Evolutionary conservation across 2,888 invertebrate genomes (phyloP).

Genomic region (Tiliacea citrago): DNA sequence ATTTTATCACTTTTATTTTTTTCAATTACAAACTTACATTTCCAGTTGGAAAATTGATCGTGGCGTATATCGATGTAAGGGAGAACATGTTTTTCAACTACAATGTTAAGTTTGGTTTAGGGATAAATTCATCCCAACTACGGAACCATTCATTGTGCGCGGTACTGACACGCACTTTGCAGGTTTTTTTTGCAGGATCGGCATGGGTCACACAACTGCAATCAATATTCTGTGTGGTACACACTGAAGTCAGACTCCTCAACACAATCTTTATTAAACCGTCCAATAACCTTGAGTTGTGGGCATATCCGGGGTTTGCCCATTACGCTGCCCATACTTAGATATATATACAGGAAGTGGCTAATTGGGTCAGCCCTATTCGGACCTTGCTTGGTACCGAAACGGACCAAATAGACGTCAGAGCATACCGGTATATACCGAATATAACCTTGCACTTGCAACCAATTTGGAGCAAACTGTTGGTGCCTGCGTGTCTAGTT

Average conservation of each 20-base stretch:
- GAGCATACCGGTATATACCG: slow-evolving; percentile 40
- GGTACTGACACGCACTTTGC: no score
- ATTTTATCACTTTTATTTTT: no score
- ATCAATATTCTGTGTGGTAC: neutral
- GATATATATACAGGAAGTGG: slow-evolving; percentile 15
- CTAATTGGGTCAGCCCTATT: slow-evolving; percentile 51
- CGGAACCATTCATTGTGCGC: no score
- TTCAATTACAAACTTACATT: no score
- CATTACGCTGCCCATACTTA: neutral
- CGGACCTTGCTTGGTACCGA: slow-evolving; percentile 15
- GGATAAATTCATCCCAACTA: no score
- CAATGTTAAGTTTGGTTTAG: no score
- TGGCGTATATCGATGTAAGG: no score
- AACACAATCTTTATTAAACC: neutral
- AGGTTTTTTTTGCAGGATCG: no score
- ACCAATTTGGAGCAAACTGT: slow-evolving; percentile 37
- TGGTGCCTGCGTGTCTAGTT: slow-evolving; percentile 43
- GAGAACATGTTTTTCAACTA: no score
- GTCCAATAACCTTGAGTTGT: slow-evolving; percentile 7
- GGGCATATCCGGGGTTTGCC: neutral
- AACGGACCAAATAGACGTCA: slow-evolving; percentile 21
- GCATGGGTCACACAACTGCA: neutral
- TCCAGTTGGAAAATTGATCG: no score
- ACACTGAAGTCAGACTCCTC: neutral
- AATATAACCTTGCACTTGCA: slow-evolving; percentile 59